A percentile compares a stretch with the other conserved stretches of the same genome.
These are phyloP conservation scores for Pantherophis alleghaniensis DNA, from an alignment of 2,797 vertebrate genomes.

Conservation along the genomic window DNA sequence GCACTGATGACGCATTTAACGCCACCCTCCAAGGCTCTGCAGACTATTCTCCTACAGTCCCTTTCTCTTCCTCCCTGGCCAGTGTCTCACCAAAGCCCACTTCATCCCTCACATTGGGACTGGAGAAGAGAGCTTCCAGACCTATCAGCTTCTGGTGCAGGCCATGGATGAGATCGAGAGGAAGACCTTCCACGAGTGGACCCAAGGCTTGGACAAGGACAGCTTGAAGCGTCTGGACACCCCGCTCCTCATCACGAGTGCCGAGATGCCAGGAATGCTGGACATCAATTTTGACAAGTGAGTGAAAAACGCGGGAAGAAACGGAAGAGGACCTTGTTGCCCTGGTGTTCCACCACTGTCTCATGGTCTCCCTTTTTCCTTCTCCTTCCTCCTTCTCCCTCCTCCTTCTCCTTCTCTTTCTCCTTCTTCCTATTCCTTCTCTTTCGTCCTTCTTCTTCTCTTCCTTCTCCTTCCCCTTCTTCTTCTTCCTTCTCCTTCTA, in stretches of 20 bases:
- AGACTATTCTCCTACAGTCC: neutral
- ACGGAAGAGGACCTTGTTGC: rapidly evolving
- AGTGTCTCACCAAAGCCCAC: constrained; percentile 75
- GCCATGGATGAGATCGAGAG: constrained; percentile 78
- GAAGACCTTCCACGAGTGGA: constrained; percentile 77
- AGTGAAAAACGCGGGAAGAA: neutral
- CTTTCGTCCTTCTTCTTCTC: too few relatives aligned
- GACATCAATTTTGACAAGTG: constrained; percentile 87
- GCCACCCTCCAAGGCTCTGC: too few relatives aligned
- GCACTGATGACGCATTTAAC: neutral
- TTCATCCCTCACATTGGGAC: constrained; percentile 73
- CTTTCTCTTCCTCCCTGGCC: neutral
- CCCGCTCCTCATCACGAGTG: constrained; percentile 74
- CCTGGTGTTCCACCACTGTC: rapidly evolving
- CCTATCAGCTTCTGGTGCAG: constrained; percentile 71
- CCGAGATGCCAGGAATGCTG: constrained; percentile 71
- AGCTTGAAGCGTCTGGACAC: constrained; percentile 74
- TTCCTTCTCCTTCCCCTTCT: too few relatives aligned
- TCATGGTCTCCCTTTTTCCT: too few relatives aligned
- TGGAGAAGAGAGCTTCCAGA: constrained; percentile 65
- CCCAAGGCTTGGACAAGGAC: constrained; percentile 72
- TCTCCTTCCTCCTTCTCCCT: too few relatives aligned
- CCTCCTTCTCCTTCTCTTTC: too few relatives aligned
- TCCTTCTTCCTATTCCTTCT: too few relatives aligned
- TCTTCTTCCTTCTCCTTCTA: too few relatives aligned